Conservation (phyloP, 2,888 invertebrate species). For the Rambutsinella grinnellia region DNA sequence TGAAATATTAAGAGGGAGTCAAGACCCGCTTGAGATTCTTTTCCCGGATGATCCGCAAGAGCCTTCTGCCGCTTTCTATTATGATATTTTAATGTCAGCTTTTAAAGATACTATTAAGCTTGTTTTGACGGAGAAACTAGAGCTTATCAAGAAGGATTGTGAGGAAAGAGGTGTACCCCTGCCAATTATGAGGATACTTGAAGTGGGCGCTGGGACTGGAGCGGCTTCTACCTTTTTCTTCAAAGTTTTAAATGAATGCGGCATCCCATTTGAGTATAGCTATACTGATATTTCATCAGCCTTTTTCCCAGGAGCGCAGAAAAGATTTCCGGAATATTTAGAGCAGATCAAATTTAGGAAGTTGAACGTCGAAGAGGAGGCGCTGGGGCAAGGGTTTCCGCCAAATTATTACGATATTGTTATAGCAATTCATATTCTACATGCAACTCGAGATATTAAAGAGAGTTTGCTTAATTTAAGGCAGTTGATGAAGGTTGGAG, state of each 20-base stretch:
- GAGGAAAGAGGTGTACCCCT: too few relatives aligned
- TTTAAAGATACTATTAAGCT: too few relatives aligned
- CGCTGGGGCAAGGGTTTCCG: slow-evolving; percentile 31
- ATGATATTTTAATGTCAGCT: too few relatives aligned
- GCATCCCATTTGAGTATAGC: slow-evolving; percentile 21
- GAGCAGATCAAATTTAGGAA: slow-evolving; percentile 5
- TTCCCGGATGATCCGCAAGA: too few relatives aligned
- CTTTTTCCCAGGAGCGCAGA: slow-evolving; percentile 21
- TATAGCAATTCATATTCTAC: slow-evolving; percentile 33
- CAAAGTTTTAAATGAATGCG: background rate
- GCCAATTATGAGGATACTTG: slow-evolving; percentile 9
- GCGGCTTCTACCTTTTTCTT: background rate
- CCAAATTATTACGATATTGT: slow-evolving; percentile 31
- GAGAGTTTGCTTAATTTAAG: slow-evolving; percentile 16
- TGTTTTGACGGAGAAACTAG: too few relatives aligned
- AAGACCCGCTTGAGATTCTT: too few relatives aligned
- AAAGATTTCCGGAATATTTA: background rate
- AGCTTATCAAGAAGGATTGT: too few relatives aligned
- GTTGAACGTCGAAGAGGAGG: slow-evolving; percentile 33
- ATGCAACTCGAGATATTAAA: slow-evolving; percentile 30
- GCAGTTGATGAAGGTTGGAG: slow-evolving; percentile 8
- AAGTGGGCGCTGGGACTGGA: slow-evolving; percentile 13
- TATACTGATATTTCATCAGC: slow-evolving; percentile 30
- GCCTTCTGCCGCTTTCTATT: too few relatives aligned
- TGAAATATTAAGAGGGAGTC: too few relatives aligned